Percentiles rank a stretch among this genome's conserved stretches.
Conservation (phyloP, 2,113 vertebrate species). For the Dendrocopos noguchii region DNA sequence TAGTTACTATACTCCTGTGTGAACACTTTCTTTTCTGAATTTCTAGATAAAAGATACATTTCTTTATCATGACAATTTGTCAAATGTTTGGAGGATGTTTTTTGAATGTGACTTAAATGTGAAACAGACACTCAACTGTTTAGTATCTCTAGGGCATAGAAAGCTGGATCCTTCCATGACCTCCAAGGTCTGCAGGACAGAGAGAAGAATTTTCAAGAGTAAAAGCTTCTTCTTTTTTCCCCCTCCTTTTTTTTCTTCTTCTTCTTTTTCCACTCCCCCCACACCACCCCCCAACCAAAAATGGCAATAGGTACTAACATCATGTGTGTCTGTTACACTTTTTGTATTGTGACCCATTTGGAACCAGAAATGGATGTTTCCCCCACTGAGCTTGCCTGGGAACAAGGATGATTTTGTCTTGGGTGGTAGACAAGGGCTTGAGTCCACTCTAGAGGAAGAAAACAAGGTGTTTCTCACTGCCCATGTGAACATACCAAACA, state of each 20-base stretch:
- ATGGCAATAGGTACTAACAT: fast-evolving
- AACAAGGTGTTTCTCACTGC: background rate
- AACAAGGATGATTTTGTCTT: background rate
- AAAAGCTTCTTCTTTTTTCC: no score
- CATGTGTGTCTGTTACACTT: background rate
- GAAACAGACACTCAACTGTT: background rate
- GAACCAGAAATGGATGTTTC: background rate
- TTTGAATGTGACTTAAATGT: fast-evolving
- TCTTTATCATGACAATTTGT: background rate
- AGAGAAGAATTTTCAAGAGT: background rate
- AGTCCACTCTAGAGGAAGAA: background rate
- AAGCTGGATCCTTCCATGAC: background rate
- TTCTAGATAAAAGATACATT: background rate
- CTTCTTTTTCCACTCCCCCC: no score
- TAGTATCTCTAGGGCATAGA: background rate
- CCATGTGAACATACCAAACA: background rate
- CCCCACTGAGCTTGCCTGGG: background rate
- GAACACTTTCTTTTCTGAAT: background rate
- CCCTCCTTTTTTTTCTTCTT: no score
- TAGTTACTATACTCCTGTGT: background rate
- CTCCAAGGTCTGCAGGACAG: background rate
- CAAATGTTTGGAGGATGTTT: background rate
- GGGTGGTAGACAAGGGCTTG: background rate
- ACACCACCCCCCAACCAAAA: no score
- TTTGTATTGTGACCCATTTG: background rate